Evolutionary conservation across 2,888 invertebrate species (phyloP).

Genomic region (Pammene fasciana): DNA sequence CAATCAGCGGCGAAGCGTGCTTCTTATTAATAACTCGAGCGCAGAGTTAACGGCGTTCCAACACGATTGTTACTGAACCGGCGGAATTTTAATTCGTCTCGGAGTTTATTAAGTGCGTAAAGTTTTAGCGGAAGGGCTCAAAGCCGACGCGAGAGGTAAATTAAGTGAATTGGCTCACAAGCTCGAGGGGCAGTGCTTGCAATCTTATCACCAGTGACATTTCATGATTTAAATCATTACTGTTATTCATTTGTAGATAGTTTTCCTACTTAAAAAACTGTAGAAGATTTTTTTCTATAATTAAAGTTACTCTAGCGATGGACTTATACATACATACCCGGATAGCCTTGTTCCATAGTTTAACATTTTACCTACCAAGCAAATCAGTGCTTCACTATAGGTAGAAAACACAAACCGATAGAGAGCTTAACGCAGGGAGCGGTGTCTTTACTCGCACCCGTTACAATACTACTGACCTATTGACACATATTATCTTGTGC

Average conservation of each 20-base stretch:
- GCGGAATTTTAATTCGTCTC: constrained; percentile 80
- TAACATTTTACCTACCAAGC: too few species aligned
- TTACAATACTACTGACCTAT: too few species aligned
- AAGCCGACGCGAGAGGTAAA: constrained; percentile 63
- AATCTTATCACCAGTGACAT: constrained; percentile 65
- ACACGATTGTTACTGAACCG: constrained; percentile 79
- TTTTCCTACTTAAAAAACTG: background rate
- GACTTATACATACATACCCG: too few species aligned
- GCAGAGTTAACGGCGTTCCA: constrained; percentile 75
- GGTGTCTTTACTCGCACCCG: too few species aligned
- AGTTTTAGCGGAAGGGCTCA: constrained; percentile 71
- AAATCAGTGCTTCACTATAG: too few species aligned
- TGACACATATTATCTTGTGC: too few species aligned
- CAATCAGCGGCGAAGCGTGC: constrained; percentile 66
- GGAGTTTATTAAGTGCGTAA: constrained; percentile 82
- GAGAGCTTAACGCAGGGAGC: too few species aligned
- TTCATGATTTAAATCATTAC: constrained; percentile 8
- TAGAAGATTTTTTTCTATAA: too few species aligned
- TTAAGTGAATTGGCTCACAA: constrained; percentile 76
- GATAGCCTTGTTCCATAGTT: too few species aligned
- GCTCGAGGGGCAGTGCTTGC: constrained; percentile 56
- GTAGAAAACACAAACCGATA: too few species aligned
- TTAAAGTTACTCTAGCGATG: too few species aligned
- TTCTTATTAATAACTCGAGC: constrained; percentile 72
- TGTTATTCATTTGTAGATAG: background rate